Evolutionary conservation across 2,113 vertebrate genomes (phyloP).

Genomic region (Gallinago media): DNA sequence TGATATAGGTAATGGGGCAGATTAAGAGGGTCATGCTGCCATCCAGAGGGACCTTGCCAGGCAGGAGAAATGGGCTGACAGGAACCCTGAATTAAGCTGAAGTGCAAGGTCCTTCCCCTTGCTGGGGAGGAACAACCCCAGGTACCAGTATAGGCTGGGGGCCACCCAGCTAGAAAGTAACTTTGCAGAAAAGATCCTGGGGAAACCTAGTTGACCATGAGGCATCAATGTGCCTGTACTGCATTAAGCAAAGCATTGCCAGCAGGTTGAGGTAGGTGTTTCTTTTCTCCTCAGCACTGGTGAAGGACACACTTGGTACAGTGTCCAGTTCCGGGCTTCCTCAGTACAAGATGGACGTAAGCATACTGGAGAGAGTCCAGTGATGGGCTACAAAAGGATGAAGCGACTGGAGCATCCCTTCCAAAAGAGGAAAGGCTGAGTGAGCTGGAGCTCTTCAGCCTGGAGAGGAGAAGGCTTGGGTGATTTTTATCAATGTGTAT

Average conservation of each 20-base stretch:
- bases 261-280: background rate
- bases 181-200: background rate
- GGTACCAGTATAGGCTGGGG: background rate
- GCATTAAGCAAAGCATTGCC: background rate
- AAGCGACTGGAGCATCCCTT: background rate
- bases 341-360: background rate
- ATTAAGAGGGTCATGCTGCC: background rate
- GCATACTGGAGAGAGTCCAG: background rate
- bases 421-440: background rate
- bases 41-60: background rate
- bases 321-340: background rate
- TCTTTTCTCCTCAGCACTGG: background rate
- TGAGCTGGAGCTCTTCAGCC: background rate
- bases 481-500: background rate
- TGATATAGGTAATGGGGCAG: background rate
- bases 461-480: background rate
- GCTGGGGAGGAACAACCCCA: background rate
- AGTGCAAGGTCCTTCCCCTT: background rate
- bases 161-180: background rate
- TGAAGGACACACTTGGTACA: background rate
- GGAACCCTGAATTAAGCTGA: background rate
- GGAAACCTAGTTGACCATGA: background rate
- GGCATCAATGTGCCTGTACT: no score
- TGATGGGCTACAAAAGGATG: background rate
- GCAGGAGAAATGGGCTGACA: background rate